Evolutionary conservation across 2,797 vertebrate species (phyloP).

Genomic region (Muscicapa striata): DNA sequence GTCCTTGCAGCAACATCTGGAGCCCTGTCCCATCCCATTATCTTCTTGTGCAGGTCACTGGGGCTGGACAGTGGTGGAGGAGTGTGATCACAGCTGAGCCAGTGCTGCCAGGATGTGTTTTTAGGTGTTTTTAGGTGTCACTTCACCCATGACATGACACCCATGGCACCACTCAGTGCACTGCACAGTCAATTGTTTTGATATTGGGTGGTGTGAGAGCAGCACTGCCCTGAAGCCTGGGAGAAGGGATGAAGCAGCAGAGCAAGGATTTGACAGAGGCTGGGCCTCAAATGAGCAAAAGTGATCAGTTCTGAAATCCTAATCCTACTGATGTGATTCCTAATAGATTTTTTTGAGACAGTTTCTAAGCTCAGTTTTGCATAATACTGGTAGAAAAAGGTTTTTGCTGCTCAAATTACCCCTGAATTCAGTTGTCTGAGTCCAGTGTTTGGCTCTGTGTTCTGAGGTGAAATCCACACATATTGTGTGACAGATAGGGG

Average conservation of each 20-base stretch:
- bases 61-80: neutral
- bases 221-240: neutral
- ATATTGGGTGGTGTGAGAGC: fast-evolving
- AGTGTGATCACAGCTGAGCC: neutral
- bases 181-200: neutral
- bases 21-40: neutral
- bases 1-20: neutral
- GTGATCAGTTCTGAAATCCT: fast-evolving
- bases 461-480: fast-evolving
- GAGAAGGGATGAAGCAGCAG: neutral
- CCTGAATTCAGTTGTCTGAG: neutral
- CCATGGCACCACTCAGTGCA: neutral
- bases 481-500: fast-evolving
- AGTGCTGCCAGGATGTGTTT: fast-evolving
- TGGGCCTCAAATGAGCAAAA: neutral
- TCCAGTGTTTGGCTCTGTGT: neutral
- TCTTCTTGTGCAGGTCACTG: neutral
- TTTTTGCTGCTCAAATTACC: neutral
- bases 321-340: neutral
- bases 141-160: neutral
- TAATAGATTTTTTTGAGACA: neutral
- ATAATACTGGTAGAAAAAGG: neutral
- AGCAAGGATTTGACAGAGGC: neutral
- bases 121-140: neutral
- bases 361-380: neutral